Evolutionary conservation across 2,888 invertebrate genomes (phyloP).

Genomic region (Oscheius sp.): DNA sequence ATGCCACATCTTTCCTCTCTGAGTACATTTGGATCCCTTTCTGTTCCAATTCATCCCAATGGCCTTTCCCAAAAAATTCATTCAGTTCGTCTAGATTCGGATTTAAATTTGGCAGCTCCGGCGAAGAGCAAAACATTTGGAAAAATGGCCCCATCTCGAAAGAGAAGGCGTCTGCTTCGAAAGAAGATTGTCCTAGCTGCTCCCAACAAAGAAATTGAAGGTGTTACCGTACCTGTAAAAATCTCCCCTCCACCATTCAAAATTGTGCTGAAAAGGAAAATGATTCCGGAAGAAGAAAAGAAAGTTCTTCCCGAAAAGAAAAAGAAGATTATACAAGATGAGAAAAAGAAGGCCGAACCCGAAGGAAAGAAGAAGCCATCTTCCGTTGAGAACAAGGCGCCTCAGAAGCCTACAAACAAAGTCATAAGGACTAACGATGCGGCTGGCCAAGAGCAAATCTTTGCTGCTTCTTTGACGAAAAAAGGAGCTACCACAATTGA

Average conservation of each 20-base stretch:
- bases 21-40: constrained; percentile 8
- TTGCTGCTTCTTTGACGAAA: constrained; percentile 4
- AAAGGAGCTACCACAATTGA: neutral
- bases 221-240: neutral
- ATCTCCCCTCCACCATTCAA: too few relatives aligned
- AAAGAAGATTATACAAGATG: neutral
- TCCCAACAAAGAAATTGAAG: neutral
- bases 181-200: neutral
- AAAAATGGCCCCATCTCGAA: neutral
- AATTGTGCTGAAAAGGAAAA: too few relatives aligned
- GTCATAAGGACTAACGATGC: constrained; percentile 1
- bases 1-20: constrained; percentile 18
- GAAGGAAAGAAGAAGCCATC: too few relatives aligned
- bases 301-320: too few relatives aligned
- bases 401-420: neutral
- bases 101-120: neutral
- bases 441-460: neutral
- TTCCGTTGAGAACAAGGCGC: neutral
- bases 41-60: constrained; percentile 5
- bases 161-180: neutral
- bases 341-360: too few relatives aligned
- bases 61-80: constrained; percentile 10
- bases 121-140: constrained; percentile 5
- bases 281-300: too few relatives aligned
- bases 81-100: neutral